Conservation (phyloP, 2,797 vertebrate genomes). For the Catamblyrhynchus diadema region DNA sequence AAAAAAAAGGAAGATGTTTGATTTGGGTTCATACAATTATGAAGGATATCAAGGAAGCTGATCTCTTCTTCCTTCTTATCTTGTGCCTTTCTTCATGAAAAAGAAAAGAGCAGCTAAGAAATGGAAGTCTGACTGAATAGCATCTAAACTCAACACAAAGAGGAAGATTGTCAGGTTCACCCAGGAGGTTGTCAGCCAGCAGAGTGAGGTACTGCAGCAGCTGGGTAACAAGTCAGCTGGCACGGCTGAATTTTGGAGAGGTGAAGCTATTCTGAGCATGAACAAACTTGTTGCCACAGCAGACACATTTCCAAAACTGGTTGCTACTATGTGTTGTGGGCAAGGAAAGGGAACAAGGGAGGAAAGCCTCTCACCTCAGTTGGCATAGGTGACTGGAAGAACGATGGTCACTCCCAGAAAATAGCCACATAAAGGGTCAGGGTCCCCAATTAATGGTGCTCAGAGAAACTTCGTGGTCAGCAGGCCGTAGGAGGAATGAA, state of each 20-base stretch:
- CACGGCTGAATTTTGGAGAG: background rate
- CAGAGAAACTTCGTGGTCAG: background rate
- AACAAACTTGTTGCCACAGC: background rate
- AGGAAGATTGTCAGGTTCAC: background rate
- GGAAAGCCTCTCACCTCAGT: background rate
- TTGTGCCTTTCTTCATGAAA: constrained; percentile 9
- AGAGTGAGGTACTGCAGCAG: background rate
- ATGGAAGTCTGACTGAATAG: background rate
- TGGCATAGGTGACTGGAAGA: background rate
- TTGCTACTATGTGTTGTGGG: accelerated
- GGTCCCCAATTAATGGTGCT: background rate
- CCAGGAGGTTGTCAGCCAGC: background rate
- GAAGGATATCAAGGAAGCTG: constrained; percentile 26
- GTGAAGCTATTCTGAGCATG: background rate
- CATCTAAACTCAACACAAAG: background rate
- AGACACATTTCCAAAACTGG: background rate
- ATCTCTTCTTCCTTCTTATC: constrained; percentile 31
- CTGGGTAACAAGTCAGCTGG: background rate
- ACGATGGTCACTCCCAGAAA: accelerated
- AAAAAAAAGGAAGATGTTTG: background rate
- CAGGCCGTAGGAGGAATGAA: background rate
- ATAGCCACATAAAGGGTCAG: background rate
- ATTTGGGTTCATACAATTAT: constrained; percentile 1
- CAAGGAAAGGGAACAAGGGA: background rate
- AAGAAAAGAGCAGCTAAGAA: constrained; percentile 1